These are phyloP conservation scores for Myripristis murdjan DNA, from an alignment of 2,797 vertebrate genomes.

Conservation along the genomic window DNA sequence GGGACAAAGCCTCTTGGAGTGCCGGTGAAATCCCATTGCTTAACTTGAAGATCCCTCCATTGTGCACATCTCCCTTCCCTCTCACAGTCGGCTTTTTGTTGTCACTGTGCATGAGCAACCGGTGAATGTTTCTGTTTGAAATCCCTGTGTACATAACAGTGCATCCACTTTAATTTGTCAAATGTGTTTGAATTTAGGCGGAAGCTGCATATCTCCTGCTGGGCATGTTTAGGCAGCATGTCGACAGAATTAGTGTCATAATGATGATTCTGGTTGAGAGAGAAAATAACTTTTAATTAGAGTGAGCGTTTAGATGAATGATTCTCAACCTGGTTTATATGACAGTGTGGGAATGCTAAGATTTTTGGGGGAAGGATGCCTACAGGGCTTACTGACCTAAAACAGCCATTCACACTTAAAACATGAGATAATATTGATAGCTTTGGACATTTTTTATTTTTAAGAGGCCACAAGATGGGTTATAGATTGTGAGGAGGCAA, in stretches of 20 bases:
- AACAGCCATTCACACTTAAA: background rate
- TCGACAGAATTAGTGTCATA: conserved; percentile 52
- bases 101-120: conserved; percentile 11
- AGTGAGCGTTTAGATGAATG: conserved; percentile 4
- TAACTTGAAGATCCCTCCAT: conserved; percentile 45
- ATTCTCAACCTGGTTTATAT: background rate
- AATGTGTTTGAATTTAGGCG: conserved; percentile 59
- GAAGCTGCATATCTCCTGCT: conserved; percentile 46
- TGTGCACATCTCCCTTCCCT: conserved; percentile 5
- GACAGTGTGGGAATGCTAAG: background rate
- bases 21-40: conserved; percentile 54
- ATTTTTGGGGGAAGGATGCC: background rate
- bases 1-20: conserved; percentile 49
- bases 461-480: background rate
- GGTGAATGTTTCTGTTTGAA: conserved; percentile 32
- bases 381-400: background rate
- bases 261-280: conserved; percentile 42
- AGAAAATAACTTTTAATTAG: conserved; percentile 18
- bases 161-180: conserved; percentile 65
- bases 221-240: conserved; percentile 48
- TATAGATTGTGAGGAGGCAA: background rate
- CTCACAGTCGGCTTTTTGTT: conserved; percentile 33
- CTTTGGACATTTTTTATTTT: background rate
- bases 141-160: conserved; percentile 48
- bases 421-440: conserved; percentile 3